Evolutionary conservation across 2,888 invertebrate species (phyloP).

Genomic region (Protula sp.): DNA sequence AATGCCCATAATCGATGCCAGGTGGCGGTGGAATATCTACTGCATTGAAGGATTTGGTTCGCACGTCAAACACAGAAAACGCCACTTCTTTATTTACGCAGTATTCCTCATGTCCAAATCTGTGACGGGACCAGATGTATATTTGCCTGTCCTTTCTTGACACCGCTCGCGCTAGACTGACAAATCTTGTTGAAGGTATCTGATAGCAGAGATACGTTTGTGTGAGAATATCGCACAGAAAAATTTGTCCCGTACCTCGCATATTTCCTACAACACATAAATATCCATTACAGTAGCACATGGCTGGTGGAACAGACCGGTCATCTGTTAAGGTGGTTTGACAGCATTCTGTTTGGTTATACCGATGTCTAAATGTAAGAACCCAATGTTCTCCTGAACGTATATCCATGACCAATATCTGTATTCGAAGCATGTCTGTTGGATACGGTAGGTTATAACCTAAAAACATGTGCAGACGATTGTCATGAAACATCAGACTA

Average conservation of each 20-base stretch:
- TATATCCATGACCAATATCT: slow-evolving; percentile 41
- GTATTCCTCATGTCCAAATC: slow-evolving; percentile 49
- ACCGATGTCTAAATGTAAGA: slow-evolving; percentile 41
- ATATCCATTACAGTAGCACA: slow-evolving; percentile 41
- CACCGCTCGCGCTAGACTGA: slow-evolving; percentile 41
- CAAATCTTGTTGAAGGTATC: slow-evolving; percentile 43
- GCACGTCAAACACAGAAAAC: slow-evolving; percentile 46
- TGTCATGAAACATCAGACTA: slow-evolving; percentile 36
- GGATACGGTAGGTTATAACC: slow-evolving; percentile 48
- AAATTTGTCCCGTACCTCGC: slow-evolving; percentile 45
- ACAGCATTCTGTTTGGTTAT: slow-evolving; percentile 43
- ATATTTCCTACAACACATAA: slow-evolving; percentile 44
- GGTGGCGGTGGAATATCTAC: slow-evolving; percentile 38
- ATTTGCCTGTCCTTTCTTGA: slow-evolving; percentile 39
- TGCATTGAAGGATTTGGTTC: slow-evolving; percentile 41
- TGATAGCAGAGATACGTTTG: slow-evolving; percentile 45
- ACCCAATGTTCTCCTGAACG: slow-evolving; percentile 37
- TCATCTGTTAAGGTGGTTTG: slow-evolving; percentile 47
- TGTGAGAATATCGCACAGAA: slow-evolving; percentile 40
- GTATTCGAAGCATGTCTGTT: slow-evolving; percentile 46
- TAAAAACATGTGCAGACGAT: slow-evolving; percentile 43
- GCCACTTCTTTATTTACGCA: slow-evolving; percentile 47
- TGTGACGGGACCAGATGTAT: slow-evolving; percentile 44
- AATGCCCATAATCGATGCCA: slow-evolving; percentile 44
- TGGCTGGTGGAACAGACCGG: slow-evolving; percentile 42